A percentile compares a stretch with the other conserved stretches of the same genome.
These are phyloP conservation scores for Drosophila diplacantha DNA, from an alignment of 2,888 invertebrate species.

Conservation along the genomic window DNA sequence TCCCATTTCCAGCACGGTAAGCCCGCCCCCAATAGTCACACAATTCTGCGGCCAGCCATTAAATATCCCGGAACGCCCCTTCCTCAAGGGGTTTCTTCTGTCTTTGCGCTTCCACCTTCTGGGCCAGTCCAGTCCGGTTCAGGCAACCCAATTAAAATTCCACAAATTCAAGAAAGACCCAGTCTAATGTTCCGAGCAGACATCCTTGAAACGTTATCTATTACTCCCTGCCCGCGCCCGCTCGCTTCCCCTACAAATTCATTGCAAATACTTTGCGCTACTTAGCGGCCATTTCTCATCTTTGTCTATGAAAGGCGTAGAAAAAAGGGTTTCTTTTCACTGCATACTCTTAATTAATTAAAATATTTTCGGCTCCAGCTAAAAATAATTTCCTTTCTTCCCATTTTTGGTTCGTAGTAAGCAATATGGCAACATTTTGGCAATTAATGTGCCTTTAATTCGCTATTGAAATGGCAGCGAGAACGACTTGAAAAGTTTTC, in stretches of 20 bases:
- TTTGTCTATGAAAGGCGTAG: slow-evolving; percentile 19
- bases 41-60: slow-evolving; percentile 16
- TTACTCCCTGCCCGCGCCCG: slow-evolving; percentile 22
- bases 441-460: slow-evolving; percentile 20
- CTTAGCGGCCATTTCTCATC: slow-evolving; percentile 40
- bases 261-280: slow-evolving; percentile 45
- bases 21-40: slow-evolving; percentile 15
- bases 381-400: slow-evolving; percentile 11
- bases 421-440: slow-evolving; percentile 17
- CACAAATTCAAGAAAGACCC: slow-evolving; percentile 37
- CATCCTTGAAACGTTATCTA: slow-evolving; percentile 33
- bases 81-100: slow-evolving; percentile 4
- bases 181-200: slow-evolving; percentile 35
- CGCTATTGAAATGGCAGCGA: slow-evolving; percentile 7
- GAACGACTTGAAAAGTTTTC: slow-evolving; percentile 9
- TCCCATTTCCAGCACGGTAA: slow-evolving; percentile 6
- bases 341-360: slow-evolving; percentile 58
- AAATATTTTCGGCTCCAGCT: slow-evolving; percentile 45
- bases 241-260: slow-evolving; percentile 35
- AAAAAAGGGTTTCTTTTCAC: slow-evolving; percentile 49
- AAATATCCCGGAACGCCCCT: slow-evolving; percentile 8
- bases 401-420: neutral
- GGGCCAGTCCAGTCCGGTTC: slow-evolving; percentile 3
- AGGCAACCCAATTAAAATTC: slow-evolving; percentile 46
- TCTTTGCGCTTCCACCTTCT: slow-evolving; percentile 6